Evolutionary conservation across 2,888 invertebrate species (phyloP), one percentile per base, ranked within the genome.

Genomic region (Rotaria sp.): DNA sequence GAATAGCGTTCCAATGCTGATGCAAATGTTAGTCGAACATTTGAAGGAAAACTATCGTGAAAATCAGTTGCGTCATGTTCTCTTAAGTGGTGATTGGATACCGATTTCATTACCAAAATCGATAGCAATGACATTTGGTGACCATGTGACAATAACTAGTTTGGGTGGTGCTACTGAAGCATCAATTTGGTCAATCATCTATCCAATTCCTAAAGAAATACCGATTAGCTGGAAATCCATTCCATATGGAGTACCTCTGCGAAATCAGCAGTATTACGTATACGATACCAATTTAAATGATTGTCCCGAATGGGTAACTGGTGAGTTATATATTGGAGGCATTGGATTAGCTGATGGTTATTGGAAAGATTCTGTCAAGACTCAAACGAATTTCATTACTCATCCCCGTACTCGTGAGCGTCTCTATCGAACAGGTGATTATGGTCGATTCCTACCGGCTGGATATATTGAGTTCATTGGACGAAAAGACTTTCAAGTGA

Each of bases 71-170:
- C 35, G 85, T 24, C 57, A 55, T 26, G 38, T 85, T 57, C n/a
- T 85, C 2, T 85, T 85, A 38, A 85, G 85, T 55, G 85, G 85
- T 18, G 85, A 85, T 41, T 85, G 85, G 85, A 85, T 85, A 21
- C 85, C 85, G 11, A 21, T 85, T 15, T 38, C 55, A 2, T 57
- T 85, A 18, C 85, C 85, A 38, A 41, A 41, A 24, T 38, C 50
- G 41, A 85, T 59, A 24, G 18, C 24, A 24, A 59, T 18, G 7
- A 35, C 24, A 18, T 85, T 85, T 85, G 35, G 55, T 59, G 38
- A 85, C 21, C 21, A 41, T 13, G 18, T 85, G 21, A 38, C 18
- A 57, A 38, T 85, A 8, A 55, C 55, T 38, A 85, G 85, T 59
- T 35, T 85, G 18, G 85, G 85, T 38, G 85, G 85, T 8, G 85